Evolutionary conservation across 64 coral and sea anemone genomes (phyloP), one percentile per base, ranked within the genome.

Genomic region (Montipora capricornis): DNA sequence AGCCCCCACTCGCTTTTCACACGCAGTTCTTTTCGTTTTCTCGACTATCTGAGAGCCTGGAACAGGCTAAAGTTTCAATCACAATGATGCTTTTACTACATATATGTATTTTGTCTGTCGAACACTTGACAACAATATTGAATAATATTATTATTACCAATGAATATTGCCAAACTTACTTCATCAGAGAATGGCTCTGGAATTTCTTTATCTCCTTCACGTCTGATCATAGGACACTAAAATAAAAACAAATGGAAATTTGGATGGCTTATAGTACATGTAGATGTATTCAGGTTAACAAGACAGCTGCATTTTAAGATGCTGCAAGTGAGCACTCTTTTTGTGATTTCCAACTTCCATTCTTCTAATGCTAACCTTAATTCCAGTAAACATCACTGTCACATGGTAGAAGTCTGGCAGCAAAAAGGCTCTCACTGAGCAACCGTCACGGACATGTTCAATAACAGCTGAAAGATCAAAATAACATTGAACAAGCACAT

Each of bases 391-490:
- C 97, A 98, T 96, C 6, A 98, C 49, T 91, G 97, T 98, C 14
- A 98, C 74, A 77, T 98, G 97, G 71, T 98, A 88, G 74, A 98
- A 98, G 5, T 81, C 74, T 47, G 97, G 97, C 19, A 98, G 83
- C 11, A 98, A 89, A 81, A 96, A 98, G 44, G 93, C 94, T 12
- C 97, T 84, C 2, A 94, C 94, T 51, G 97, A 96, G 69, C 97
- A 98, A n/a, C 97, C 97, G 96, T 98, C 97, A 51, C 97, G 88
- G 45, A 98, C 97, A 98, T 98, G 97, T 89, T 98, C 97, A 93
- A 98, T 94, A 67, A 98, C 95, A 91, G 97, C 96, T 98, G 68
- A 58, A 22, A 44, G 78, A 71, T 26, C 50, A 87, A 19, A 47
- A 45, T 49, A 17, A 19, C 48, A 74, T 48, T 49, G 79, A 93